Base-by-base conservation (phyloP, 2,113 vertebrate species). In the Poeciliopsis turrubarensis region DNA sequence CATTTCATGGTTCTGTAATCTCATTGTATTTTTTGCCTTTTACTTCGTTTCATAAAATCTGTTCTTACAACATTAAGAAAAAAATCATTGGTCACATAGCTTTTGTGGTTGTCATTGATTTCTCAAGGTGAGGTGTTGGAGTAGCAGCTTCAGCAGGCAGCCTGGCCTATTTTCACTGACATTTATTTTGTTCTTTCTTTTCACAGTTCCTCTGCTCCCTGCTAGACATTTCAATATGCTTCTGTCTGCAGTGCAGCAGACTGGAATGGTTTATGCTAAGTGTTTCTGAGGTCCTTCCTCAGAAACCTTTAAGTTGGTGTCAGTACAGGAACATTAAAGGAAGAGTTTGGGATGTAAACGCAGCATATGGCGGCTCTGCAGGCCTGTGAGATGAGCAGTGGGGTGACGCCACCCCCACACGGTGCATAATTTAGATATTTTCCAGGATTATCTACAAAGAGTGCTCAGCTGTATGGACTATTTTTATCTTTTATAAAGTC, bases 361-460 rank as follows among this genome's bases (percentile, higher is more conserved):
- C 22, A 57, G 71, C 87, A 87, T 92, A 92, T 85, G 87, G 86
- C 5, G 2, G 68, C 83, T 73, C 82, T 47, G 76, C 74, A 69
- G 79, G 83, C 30, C 26, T 81, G 81, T 78, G 77, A 65, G 72
- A 71, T 60, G 15, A 89, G 70, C 80, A 68, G 25, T 27, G 34
- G 77, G 79, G 60, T 67, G 73, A 44, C 51, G 29, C 60, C 72
- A 13, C 63, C 80, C 70, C 30, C 70, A 8, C 72, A 51, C 66
- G 66, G 37, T 25, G 34, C 2, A 61, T 68, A 41, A 31, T 63
- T 67, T 14, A 63, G 51, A 74, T 51, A 26, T 66, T 34, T 66
- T 66, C 25, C 63, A 13, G 25, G 22, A 66, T 41, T 8, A 66
- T 26, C 37, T 27, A 27, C 13, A 26, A 67, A 67, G n/a, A 7